Base-by-base conservation (phyloP, 1,140 invertebrate genomes). In the Lutraria rhynchaena region DNA sequence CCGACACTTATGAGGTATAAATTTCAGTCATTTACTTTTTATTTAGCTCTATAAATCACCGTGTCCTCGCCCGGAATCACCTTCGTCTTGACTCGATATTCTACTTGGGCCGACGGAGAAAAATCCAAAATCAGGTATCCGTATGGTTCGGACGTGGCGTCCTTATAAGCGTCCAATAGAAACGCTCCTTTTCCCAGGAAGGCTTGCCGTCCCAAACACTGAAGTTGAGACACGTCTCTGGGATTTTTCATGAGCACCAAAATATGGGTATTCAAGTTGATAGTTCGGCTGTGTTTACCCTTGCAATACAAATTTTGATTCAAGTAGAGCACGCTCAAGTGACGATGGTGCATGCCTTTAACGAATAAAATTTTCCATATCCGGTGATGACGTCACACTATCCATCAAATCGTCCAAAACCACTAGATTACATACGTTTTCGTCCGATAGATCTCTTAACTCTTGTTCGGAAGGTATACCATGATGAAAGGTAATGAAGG, bases 241-340 rank as follows among this genome's bases (percentile, higher is more conserved):
- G 60, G 37, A 33, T 77, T 77, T 61, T 77, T 77, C 55, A 77
- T 46, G 1, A 77, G 44, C 55, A 77, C 60, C 0, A 76, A 53
- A 29, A 58, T 33, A 33, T 58, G 44, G 9, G 73, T 65, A 35
- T 65, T 78, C 44, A 65, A 51, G 29, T 35, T 65, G 49, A 67
- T 78, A 0, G 75, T 81, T 9, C 77, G 61, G 33, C 61, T 67
- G 15, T 58, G 37, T 58, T 60, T 70, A 29, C 63, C 77, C 33
- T 71, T 51, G n/a, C 65, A 31, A 24, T 80, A 80, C 53, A 80
- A 29, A 60, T 80, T 69, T 22, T 80, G 77, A n/a, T 53, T 80
- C 27, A 80, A 44, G 31, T 67, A 80, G 5, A 71, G 27, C 17
- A 80, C 31, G 31, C 65, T 70, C 0, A 80, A 22, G 17, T 70